Percentiles rank a stretch among this genome's conserved stretches.
Conservation (phyloP, 35 echinoderm and acorn worm species). For the Apostichopus californicus region DNA sequence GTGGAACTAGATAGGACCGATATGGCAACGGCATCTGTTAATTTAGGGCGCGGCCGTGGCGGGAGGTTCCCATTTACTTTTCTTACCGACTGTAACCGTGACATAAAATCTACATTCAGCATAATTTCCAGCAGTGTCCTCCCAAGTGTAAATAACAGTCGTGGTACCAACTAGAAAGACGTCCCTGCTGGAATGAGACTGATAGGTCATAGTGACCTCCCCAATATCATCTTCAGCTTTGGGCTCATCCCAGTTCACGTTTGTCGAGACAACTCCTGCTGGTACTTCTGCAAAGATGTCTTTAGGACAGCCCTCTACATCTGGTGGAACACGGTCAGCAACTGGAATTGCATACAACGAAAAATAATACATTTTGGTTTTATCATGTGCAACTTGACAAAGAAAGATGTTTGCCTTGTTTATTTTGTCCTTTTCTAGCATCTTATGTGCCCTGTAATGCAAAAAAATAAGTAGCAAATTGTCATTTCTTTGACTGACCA, state of each 20-base stretch:
- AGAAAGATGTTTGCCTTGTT: neutral
- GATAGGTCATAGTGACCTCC: neutral
- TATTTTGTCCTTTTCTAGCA: neutral
- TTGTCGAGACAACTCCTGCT: neutral
- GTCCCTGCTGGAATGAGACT: neutral
- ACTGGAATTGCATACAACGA: neutral
- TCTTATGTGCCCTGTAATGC: too few relatives aligned
- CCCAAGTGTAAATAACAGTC: neutral
- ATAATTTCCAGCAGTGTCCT: neutral
- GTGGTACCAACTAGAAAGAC: neutral
- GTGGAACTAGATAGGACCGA: too few relatives aligned
- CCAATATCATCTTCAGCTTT: neutral
- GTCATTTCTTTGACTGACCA: too few relatives aligned
- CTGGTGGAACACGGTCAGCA: neutral
- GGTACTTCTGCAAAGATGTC: neutral
- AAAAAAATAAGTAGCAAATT: too few relatives aligned
- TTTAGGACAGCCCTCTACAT: neutral
- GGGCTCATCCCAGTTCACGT: neutral
- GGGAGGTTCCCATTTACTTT: neutral
- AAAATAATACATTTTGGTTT: too few relatives aligned
- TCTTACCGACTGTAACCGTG: neutral
- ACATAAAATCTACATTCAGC: neutral
- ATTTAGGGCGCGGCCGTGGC: too few relatives aligned
- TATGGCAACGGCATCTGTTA: too few relatives aligned
- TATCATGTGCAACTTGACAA: too few relatives aligned